A percentile compares a stretch with the other conserved stretches of the same genome.
phyloP scores from a whole-genome alignment of 2,797 vertebrate genomes.

The Urosaurus nigricauda region DNA sequence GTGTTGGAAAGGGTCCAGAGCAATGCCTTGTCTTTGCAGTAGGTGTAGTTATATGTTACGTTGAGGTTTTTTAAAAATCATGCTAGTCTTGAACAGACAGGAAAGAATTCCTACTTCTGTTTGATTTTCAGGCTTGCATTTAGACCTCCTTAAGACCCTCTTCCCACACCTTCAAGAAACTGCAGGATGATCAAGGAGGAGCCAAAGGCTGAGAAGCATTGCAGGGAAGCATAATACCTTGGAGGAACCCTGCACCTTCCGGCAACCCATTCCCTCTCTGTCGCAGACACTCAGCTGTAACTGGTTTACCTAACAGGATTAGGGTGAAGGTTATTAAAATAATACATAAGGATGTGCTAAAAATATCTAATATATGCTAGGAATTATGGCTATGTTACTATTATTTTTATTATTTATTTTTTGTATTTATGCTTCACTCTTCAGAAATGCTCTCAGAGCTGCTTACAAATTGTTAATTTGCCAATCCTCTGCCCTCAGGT shows the following conservation, averaged over 20 bases:
- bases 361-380: neutral
- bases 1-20: neutral
- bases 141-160: too few species aligned
- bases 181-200: neutral
- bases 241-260: neutral
- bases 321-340: neutral
- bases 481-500: too few species aligned
- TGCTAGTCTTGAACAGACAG: neutral
- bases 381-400: neutral
- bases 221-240: neutral
- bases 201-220: too few species aligned
- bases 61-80: neutral
- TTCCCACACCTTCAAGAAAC: too few species aligned
- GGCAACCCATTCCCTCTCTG: neutral
- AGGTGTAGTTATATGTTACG: too few species aligned
- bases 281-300: neutral
- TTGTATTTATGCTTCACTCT: too few species aligned
- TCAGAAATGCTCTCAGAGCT: too few species aligned
- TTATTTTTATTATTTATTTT: too few species aligned
- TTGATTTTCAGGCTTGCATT: too few species aligned
- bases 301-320: neutral
- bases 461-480: too few species aligned
- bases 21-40: neutral
- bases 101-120: neutral
- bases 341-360: neutral